These are phyloP conservation scores for Felis chaus DNA, from an alignment of 2,113 vertebrate genomes.

Conservation along the genomic window DNA sequence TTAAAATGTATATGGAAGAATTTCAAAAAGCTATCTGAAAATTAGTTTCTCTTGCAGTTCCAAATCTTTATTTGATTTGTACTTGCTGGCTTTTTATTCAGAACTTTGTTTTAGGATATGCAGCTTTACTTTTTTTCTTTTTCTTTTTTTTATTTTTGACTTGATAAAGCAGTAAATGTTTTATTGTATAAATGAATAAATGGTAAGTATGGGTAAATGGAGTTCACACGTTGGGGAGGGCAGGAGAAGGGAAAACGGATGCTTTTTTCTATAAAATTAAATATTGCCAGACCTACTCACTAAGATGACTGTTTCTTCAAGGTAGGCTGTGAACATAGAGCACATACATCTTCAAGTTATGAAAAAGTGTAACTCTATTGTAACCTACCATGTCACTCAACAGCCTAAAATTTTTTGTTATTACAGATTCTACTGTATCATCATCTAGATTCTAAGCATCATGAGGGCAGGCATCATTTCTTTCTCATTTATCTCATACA, in stretches of 20 bases:
- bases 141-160: too few relatives aligned
- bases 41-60: neutral
- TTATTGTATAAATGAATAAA: too few relatives aligned
- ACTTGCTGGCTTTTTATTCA: neutral
- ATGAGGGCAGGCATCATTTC: neutral
- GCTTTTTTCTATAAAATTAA: constrained; percentile 22
- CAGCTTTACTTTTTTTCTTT: constrained; percentile 1
- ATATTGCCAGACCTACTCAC: neutral
- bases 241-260: too few relatives aligned
- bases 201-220: too few relatives aligned
- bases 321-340: neutral
- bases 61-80: neutral
- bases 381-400: neutral
- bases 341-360: neutral
- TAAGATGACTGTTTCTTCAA: neutral
- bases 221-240: too few relatives aligned
- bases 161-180: too few relatives aligned
- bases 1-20: neutral
- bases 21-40: neutral
- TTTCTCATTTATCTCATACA: neutral
- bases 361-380: neutral
- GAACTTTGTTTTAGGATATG: neutral
- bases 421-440: neutral
- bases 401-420: neutral
- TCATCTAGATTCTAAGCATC: neutral